A percentile compares a stretch with the other conserved stretches of the same genome.
phyloP scores from a whole-genome alignment of 2,797 vertebrate genomes.

The Yasuhikotakia modesta region DNA sequence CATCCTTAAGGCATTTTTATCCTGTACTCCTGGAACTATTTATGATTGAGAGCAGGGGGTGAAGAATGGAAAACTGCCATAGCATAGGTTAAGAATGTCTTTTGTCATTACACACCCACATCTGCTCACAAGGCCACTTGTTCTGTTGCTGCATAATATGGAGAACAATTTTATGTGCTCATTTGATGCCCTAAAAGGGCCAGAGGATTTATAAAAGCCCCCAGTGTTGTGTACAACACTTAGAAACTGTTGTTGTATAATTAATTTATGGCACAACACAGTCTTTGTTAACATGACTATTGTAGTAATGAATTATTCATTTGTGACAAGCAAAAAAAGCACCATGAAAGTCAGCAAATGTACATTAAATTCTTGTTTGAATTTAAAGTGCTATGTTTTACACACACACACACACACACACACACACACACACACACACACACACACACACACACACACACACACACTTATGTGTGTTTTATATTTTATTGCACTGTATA shows the following conservation, averaged over 20 bases:
- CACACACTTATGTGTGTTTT: too few relatives aligned
- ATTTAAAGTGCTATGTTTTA: too few relatives aligned
- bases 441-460: too few relatives aligned
- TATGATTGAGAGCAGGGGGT: slow-evolving; percentile 43
- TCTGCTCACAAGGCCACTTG: slow-evolving; percentile 36
- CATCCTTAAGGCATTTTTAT: slow-evolving; percentile 59
- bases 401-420: too few relatives aligned
- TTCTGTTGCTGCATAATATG: slow-evolving; percentile 15
- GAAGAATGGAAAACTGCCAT: slow-evolving; percentile 30
- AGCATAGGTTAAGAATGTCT: slow-evolving; percentile 55
- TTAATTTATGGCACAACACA: slow-evolving; percentile 1
- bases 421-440: too few relatives aligned
- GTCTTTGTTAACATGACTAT: slow-evolving; percentile 24
- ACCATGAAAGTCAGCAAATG: too few relatives aligned
- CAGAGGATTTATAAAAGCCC: slow-evolving; percentile 7
- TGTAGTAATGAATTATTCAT: slow-evolving; percentile 4
- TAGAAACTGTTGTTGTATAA: neutral
- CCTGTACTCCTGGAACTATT: slow-evolving; percentile 47
- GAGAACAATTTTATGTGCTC: slow-evolving; percentile 41
- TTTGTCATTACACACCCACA: slow-evolving; percentile 42
- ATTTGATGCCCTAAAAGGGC: slow-evolving; percentile 4
- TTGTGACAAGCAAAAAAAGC: neutral
- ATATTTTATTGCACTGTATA: too few relatives aligned
- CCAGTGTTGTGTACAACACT: slow-evolving; percentile 15
- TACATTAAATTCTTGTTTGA: too few relatives aligned